phyloP scores from a whole-genome alignment of 1,140 invertebrate species.

The Leptoteleia sp. region DNA sequence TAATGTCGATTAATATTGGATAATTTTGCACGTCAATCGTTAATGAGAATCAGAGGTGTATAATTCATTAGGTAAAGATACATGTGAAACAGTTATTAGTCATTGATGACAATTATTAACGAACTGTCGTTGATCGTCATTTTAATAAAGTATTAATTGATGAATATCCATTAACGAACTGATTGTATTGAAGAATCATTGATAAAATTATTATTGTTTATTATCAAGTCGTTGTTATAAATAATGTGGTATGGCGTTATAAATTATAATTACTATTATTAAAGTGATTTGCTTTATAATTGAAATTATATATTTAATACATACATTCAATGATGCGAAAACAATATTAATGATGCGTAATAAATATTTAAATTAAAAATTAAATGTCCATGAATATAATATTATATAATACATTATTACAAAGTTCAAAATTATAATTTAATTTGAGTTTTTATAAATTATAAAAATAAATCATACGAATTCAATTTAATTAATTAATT shows the following conservation, averaged over 20 bases:
- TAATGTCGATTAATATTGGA: constrained; percentile 46
- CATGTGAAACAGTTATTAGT: constrained; percentile 45
- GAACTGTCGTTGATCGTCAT: constrained; percentile 53
- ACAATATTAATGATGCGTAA: too few relatives aligned
- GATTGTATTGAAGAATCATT: constrained; percentile 43
- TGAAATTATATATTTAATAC: background rate
- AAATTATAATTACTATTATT: constrained; percentile 22
- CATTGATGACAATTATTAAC: constrained; percentile 47
- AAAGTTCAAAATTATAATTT: too few relatives aligned
- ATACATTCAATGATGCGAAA: too few relatives aligned
- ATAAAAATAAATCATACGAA: too few relatives aligned
- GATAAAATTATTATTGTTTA: constrained; percentile 35
- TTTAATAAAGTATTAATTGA: constrained; percentile 47
- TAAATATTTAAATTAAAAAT: too few relatives aligned
- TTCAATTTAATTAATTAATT: too few relatives aligned
- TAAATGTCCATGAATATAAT: too few relatives aligned
- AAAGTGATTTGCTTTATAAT: constrained; percentile 22
- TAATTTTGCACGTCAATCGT: constrained; percentile 44
- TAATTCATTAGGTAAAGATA: constrained; percentile 50
- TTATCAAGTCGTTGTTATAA: constrained; percentile 19
- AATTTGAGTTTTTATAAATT: too few relatives aligned
- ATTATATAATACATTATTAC: too few relatives aligned
- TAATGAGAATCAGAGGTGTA: constrained; percentile 38
- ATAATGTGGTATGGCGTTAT: constrained; percentile 19
- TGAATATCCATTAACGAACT: constrained; percentile 42